phyloP scores from a whole-genome alignment of 2,797 vertebrate genomes.

The Sphenodon punctatus region DNA sequence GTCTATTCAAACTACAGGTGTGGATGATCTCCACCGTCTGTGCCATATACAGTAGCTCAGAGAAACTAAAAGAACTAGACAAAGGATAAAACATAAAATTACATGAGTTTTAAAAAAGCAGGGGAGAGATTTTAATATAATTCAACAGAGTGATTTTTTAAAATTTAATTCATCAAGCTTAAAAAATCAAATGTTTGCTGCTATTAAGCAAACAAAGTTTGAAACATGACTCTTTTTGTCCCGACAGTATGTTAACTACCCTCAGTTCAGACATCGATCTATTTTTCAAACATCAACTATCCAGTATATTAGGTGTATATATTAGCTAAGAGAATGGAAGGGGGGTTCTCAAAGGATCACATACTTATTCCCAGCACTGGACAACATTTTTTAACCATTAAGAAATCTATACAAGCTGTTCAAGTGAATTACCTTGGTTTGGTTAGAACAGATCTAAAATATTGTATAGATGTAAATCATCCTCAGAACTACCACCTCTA shows the following conservation, averaged over 20 bases:
- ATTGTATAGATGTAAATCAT: neutral
- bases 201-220: neutral
- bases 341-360: slow-evolving; percentile 43
- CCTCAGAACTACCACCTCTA: neutral
- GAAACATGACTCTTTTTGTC: slow-evolving; percentile 24
- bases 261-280: slow-evolving; percentile 13
- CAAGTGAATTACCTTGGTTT: slow-evolving; percentile 30
- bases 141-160: slow-evolving; percentile 17
- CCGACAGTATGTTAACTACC: neutral
- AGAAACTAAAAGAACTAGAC: neutral
- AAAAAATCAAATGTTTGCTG: neutral
- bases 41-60: neutral
- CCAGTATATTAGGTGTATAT: slow-evolving; percentile 10
- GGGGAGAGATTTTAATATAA: slow-evolving; percentile 30
- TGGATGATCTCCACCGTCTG: neutral
- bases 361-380: slow-evolving; percentile 34
- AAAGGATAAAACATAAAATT: slow-evolving; percentile 45
- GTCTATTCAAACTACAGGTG: slow-evolving; percentile 20
- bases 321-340: slow-evolving; percentile 21
- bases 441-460: slow-evolving; percentile 19
- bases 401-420: slow-evolving; percentile 56
- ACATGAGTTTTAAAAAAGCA: too few species aligned
- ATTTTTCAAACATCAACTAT: neutral
- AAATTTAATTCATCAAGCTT: slow-evolving; percentile 36
- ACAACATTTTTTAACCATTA: slow-evolving; percentile 42